Evolutionary conservation across 23 tunicate species (phyloP).

Genomic region (Oikopleura vanhoeffeni): DNA sequence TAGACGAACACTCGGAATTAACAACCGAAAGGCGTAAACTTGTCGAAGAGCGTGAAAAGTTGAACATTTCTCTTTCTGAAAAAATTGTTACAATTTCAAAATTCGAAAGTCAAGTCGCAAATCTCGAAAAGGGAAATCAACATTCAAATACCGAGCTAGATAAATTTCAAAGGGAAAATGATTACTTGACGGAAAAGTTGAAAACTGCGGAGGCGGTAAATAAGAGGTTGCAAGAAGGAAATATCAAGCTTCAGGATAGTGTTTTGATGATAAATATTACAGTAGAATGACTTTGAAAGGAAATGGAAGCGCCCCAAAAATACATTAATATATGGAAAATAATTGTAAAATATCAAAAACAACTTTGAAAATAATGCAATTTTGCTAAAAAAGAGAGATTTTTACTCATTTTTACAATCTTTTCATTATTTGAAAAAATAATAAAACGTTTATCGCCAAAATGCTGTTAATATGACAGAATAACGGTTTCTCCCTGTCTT

Average conservation of each 20-base stretch:
- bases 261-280: background rate
- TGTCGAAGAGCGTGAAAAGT: background rate
- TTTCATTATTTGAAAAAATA: too few species aligned
- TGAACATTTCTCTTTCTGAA: background rate
- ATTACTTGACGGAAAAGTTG: background rate
- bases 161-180: background rate
- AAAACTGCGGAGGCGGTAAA: background rate
- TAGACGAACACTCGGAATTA: background rate
- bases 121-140: background rate
- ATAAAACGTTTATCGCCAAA: too few species aligned
- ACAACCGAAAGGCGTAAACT: background rate
- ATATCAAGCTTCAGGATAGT: background rate
- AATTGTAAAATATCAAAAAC: too few species aligned
- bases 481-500: too few species aligned
- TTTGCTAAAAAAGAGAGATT: too few species aligned
- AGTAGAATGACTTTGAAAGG: too few species aligned
- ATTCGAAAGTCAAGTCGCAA: background rate
- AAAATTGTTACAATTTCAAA: background rate
- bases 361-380: too few species aligned
- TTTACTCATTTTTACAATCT: too few species aligned
- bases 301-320: too few species aligned
- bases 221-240: background rate
- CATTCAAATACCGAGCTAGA: background rate
- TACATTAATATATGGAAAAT: too few species aligned
- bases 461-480: too few species aligned